phyloP scores from a whole-genome alignment of 1,140 invertebrate species.

The Euura lappo region DNA sequence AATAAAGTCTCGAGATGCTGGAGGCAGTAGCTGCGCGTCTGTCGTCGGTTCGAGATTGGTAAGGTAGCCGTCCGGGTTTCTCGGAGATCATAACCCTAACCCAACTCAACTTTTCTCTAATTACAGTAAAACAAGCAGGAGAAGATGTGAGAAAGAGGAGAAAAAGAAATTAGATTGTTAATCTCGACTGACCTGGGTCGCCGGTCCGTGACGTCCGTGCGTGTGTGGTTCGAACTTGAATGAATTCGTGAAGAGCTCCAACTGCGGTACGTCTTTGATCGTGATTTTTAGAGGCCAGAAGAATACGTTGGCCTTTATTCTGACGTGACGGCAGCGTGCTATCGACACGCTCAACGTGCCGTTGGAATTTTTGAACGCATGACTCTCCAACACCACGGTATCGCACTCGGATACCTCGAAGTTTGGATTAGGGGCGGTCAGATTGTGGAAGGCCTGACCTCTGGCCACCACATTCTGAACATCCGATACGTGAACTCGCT shows the following conservation, averaged over 20 bases:
- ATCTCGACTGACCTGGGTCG: constrained; percentile 60
- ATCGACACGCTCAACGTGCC: constrained; percentile 67
- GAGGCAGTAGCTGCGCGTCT: not conserved
- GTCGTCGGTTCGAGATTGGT: not conserved
- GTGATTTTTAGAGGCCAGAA: constrained; percentile 67
- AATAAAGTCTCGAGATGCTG: too few relatives aligned
- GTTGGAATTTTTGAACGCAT: constrained; percentile 63
- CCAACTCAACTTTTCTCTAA: not conserved
- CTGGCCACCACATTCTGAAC: constrained; percentile 59
- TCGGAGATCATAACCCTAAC: constrained; percentile 8
- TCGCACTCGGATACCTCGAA: constrained; percentile 63
- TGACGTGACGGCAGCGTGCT: constrained; percentile 62
- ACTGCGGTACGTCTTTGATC: constrained; percentile 62
- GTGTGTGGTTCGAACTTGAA: constrained; percentile 68
- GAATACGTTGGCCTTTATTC: constrained; percentile 67
- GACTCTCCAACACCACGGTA: constrained; percentile 60
- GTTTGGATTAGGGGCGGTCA: constrained; percentile 58
- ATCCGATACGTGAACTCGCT: constrained; percentile 57
- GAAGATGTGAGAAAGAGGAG: not conserved
- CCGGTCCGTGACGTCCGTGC: constrained; percentile 62
- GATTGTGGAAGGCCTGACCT: constrained; percentile 63
- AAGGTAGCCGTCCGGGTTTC: not conserved
- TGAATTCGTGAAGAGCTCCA: constrained; percentile 64
- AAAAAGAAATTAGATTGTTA: constrained; percentile 9
- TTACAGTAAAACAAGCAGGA: constrained; percentile 8